These are phyloP conservation scores for Nyctibius bracteatus DNA, from an alignment of 2,113 vertebrate species.

Conservation along the genomic window DNA sequence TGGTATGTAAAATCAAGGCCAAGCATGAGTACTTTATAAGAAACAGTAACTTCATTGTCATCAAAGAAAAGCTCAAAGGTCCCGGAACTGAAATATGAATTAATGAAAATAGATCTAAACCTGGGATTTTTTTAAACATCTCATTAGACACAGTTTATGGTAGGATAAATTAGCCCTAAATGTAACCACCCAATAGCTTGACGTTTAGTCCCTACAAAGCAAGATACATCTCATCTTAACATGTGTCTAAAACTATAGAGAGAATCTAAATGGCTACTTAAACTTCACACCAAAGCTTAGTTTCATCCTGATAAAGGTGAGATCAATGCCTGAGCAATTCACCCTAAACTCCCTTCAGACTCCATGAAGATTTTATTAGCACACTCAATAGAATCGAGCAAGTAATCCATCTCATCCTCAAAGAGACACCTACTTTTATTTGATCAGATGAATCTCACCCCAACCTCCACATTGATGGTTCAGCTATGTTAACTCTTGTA, in stretches of 20 bases:
- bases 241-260: neutral
- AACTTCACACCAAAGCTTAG: neutral
- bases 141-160: neutral
- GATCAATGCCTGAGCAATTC: neutral
- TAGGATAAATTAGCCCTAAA: neutral
- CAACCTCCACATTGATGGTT: neutral
- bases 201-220: neutral
- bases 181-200: neutral
- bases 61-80: neutral
- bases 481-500: accelerated
- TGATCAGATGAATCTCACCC: neutral
- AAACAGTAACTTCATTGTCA: neutral
- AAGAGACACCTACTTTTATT: neutral
- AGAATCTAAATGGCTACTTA: neutral
- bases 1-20: neutral
- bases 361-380: neutral
- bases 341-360: neutral
- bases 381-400: neutral
- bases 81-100: neutral
- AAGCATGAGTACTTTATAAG: neutral
- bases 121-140: neutral
- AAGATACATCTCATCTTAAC: neutral
- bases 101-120: neutral
- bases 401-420: neutral
- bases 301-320: neutral